Evolutionary conservation across 2,797 vertebrate genomes (phyloP).

Genomic region (Bothrops alternatus): DNA sequence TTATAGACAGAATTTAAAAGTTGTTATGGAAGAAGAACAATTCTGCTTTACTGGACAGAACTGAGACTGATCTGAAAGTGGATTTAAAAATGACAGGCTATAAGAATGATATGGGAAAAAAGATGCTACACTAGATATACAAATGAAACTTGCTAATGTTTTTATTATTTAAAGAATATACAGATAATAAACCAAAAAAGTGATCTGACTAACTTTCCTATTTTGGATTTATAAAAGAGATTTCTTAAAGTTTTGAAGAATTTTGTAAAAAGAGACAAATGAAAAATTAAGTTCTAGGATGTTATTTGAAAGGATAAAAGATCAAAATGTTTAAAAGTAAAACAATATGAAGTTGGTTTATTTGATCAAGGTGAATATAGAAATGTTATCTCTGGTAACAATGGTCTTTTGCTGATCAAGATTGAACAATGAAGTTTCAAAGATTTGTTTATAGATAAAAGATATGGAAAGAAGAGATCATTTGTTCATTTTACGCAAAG

Average conservation of each 20-base stretch:
- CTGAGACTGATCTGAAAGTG: background rate
- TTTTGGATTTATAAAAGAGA: background rate
- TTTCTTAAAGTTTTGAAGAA: background rate
- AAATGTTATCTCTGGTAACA: background rate
- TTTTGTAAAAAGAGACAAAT: background rate
- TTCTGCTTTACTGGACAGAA: background rate
- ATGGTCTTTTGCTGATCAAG: background rate
- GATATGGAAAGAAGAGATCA: background rate
- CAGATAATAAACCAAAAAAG: background rate
- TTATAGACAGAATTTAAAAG: background rate
- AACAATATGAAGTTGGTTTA: background rate
- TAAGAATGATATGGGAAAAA: background rate
- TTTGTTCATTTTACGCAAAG: background rate
- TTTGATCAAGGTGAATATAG: background rate
- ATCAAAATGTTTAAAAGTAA: background rate
- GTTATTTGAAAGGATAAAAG: background rate
- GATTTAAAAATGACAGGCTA: background rate
- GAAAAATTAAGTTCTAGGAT: background rate
- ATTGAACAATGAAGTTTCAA: background rate
- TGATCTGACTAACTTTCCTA: background rate
- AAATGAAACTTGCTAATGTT: no score
- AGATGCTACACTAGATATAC: background rate
- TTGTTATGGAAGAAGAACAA: background rate
- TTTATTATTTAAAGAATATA: background rate
- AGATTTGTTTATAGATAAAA: background rate